A percentile compares a stretch with the other conserved stretches of the same genome.
These are phyloP conservation scores for Drosophila sproati DNA, from an alignment of 1,140 invertebrate species.

Conservation along the genomic window DNA sequence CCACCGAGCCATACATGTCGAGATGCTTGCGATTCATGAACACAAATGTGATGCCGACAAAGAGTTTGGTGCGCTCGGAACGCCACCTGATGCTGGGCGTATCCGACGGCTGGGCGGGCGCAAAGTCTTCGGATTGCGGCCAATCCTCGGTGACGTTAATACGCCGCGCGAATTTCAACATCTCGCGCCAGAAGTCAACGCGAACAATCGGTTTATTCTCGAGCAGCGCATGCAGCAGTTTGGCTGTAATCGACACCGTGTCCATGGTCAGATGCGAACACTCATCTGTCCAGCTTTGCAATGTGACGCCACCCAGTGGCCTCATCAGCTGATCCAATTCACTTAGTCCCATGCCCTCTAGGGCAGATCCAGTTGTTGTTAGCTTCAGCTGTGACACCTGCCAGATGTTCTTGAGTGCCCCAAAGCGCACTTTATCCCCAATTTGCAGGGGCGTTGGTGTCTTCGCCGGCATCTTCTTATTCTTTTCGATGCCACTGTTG, in stretches of 20 bases:
- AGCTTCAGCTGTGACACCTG: slow-evolving; percentile 81
- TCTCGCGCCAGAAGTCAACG: slow-evolving; percentile 87
- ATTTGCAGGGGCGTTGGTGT: slow-evolving; percentile 64
- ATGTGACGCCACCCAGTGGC: slow-evolving; percentile 80
- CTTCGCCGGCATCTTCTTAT: slow-evolving; percentile 43
- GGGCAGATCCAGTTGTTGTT: slow-evolving; percentile 85
- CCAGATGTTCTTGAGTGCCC: slow-evolving; percentile 85
- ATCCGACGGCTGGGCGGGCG: slow-evolving; percentile 81
- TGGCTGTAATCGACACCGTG: slow-evolving; percentile 88
- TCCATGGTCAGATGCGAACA: slow-evolving; percentile 89
- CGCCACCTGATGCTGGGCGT: slow-evolving; percentile 86
- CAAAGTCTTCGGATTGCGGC: slow-evolving; percentile 86
- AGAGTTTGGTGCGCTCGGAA: slow-evolving; percentile 85
- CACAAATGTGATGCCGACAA: slow-evolving; percentile 87
- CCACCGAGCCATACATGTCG: slow-evolving; percentile 85
- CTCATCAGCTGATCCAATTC: slow-evolving; percentile 79
- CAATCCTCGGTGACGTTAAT: slow-evolving; percentile 72
- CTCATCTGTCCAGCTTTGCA: slow-evolving; percentile 79
- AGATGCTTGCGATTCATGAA: slow-evolving; percentile 87
- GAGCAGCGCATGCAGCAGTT: slow-evolving; percentile 88
- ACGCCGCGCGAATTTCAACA: slow-evolving; percentile 84
- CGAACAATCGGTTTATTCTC: slow-evolving; percentile 88
- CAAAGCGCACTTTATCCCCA: slow-evolving; percentile 86
- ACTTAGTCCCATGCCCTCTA: slow-evolving; percentile 82
- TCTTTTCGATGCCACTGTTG: slow-evolving; percentile 74